Evolutionary conservation across 2,113 vertebrate genomes (phyloP).

Genomic region (Mandrillus leucophaeus): DNA sequence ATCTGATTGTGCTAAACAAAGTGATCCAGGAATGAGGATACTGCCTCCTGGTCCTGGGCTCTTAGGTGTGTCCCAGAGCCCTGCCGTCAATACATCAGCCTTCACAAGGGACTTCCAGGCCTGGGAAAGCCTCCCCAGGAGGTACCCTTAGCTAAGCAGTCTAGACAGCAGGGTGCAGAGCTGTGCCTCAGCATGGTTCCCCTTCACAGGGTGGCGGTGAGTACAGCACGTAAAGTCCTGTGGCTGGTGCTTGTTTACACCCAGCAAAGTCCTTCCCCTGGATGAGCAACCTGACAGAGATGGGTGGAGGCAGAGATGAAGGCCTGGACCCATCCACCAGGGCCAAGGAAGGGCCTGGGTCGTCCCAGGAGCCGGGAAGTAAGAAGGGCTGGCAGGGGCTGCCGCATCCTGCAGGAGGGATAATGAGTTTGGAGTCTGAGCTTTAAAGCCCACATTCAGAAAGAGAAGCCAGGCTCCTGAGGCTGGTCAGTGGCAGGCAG

Average conservation of each 20-base stretch:
- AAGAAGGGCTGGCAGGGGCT: background rate
- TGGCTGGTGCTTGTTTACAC: background rate
- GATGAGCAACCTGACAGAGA: background rate
- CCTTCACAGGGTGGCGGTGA: background rate
- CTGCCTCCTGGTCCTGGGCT: background rate
- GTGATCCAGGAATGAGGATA: background rate
- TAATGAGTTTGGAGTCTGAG: no score
- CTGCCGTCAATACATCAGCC: background rate
- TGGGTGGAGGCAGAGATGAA: background rate
- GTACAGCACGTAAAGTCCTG: background rate
- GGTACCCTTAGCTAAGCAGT: background rate
- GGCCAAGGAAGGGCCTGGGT: background rate
- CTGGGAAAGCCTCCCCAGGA: background rate
- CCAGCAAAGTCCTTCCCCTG: background rate
- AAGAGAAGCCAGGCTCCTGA: background rate
- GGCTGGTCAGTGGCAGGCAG: background rate
- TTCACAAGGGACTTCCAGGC: background rate
- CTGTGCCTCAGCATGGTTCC: rapidly evolving
- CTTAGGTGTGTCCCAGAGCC: background rate
- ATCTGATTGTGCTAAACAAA: background rate
- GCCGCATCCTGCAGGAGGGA: background rate
- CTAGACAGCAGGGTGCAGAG: background rate
- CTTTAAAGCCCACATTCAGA: background rate
- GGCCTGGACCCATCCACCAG: background rate
- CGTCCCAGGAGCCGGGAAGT: background rate